A percentile compares a stretch with the other conserved stretches of the same genome.
phyloP scores from a whole-genome alignment of 2,797 vertebrate species.

The Malurus splendens region DNA sequence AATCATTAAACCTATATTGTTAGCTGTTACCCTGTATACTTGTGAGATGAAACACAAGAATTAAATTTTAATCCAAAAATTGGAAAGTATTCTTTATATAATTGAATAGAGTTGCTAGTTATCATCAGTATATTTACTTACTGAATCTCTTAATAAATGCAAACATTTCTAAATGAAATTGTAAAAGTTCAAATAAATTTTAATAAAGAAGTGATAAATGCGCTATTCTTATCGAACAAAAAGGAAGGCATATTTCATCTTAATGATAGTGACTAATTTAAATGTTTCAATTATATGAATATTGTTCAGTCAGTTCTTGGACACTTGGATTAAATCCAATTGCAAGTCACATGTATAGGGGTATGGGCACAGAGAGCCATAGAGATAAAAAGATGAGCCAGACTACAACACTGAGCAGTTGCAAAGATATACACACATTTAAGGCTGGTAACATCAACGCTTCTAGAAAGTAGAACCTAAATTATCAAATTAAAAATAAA shows the following conservation, averaged over 20 bases:
- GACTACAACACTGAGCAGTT: neutral
- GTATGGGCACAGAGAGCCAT: rapidly evolving
- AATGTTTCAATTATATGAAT: neutral
- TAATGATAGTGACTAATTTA: neutral
- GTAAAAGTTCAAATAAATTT: neutral
- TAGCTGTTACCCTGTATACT: neutral
- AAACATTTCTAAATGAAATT: neutral
- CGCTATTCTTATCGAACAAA: neutral
- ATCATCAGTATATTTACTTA: neutral
- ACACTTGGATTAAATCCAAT: neutral
- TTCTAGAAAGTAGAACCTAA: neutral
- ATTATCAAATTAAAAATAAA: neutral
- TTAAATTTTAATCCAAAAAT: neutral
- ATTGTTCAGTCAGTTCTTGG: neutral
- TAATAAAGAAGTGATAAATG: neutral
- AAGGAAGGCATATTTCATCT: neutral
- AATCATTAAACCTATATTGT: neutral
- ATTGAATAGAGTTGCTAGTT: neutral
- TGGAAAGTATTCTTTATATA: neutral
- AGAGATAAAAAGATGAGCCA: neutral
- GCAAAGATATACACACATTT: neutral
- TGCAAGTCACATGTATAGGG: rapidly evolving
- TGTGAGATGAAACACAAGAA: neutral
- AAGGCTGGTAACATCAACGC: neutral
- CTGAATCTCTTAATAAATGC: neutral